Evolutionary conservation across 2,888 invertebrate genomes (phyloP), one percentile per base, ranked within the genome.

Genomic region (Trilocha varians): DNA sequence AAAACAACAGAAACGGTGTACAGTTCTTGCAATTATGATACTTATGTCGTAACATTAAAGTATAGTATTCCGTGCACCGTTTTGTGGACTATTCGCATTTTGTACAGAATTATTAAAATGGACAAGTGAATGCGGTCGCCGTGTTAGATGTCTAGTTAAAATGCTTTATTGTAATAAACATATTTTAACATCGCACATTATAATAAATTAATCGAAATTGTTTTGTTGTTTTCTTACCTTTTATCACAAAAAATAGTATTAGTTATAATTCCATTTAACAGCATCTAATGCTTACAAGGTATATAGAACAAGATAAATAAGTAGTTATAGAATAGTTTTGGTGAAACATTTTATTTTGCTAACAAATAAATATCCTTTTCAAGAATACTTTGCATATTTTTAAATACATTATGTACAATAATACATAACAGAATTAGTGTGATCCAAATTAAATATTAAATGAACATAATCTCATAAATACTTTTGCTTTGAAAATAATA

Each of bases 151-250:
- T 68, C 62, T 72, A 67, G 72, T 73, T 75, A 66, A 77, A 74
- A 78, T 80, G 83, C 84, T 85, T 83, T 79, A 80, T 78, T 76
- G 75, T 84, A 68, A 70, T 72, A 79, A 82, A 82, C 73, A 75
- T 83, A 82, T 83, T 84, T 83, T 85, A 85, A 85, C 85, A 85
- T 84, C 84, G 84, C 85, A 85, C 85, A 83, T 83, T 77, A 82
- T 78, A 84, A 83, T 84, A 85, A 85, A 85, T 85, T 84, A 85
- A 85, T 85, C 83, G 70, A 83, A 84, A 80, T 79, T 78, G 70
- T 63, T 42, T 46, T 38, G 41, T 49, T 55, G 59, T 67, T 71
- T 67, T 65, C 62, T 66, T 62, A 9, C 25, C 25, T 25, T 52
- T 46, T 25, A 36, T 36, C 25, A 16, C 11, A 39, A 40, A 46